Base-by-base conservation (phyloP, 2,888 invertebrate genomes). In the Osedax fenrisi region DNA sequence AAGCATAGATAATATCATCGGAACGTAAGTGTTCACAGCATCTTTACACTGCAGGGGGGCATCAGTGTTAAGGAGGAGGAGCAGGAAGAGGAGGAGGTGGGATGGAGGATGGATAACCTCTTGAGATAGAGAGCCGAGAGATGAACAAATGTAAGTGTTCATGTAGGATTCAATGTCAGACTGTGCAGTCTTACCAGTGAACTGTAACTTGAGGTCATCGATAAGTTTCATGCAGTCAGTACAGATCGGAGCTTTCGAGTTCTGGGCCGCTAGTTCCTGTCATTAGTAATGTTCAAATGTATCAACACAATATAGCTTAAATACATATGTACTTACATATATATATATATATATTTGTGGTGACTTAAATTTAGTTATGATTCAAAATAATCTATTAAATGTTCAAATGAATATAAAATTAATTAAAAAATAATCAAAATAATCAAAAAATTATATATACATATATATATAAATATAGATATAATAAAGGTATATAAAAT, bases 211-310 rank as follows among this genome's bases (percentile, higher is more conserved):
- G 10, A 81, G 17, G 67, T 78, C 77, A 2, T 68, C 62, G 24
- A 80, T 74, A 21, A 80, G 73, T 41, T 78, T 76, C 67, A 78
- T 75, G 76, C 81, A 81, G 66, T 81, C 73, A 0, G 72, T 69
- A 72, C 81, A 81, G 62, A 78, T 5, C 10, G 5, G 10, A 41
- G 17, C 41, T 10, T 41, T 41, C 10, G 41, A 41, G 41, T 41
- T 41, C 41, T 41, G 41, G 5, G 41, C 41, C 10, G 41, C 41
- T 41, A 41, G 10, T 5, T 41, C 41, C 41, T 41, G 17, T 41
- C n/a, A n/a, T n/a, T n/a, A n/a, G n/a, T n/a, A n/a, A n/a, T n/a
- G n/a, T n/a, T n/a, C n/a, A n/a, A n/a, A n/a, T n/a, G n/a, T n/a
- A n/a, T n/a, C n/a, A n/a, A n/a, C n/a, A n/a, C n/a, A n/a, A n/a